These are phyloP conservation scores for Malachius bipustulatus DNA, from an alignment of 2,888 invertebrate species.

Conservation along the genomic window DNA sequence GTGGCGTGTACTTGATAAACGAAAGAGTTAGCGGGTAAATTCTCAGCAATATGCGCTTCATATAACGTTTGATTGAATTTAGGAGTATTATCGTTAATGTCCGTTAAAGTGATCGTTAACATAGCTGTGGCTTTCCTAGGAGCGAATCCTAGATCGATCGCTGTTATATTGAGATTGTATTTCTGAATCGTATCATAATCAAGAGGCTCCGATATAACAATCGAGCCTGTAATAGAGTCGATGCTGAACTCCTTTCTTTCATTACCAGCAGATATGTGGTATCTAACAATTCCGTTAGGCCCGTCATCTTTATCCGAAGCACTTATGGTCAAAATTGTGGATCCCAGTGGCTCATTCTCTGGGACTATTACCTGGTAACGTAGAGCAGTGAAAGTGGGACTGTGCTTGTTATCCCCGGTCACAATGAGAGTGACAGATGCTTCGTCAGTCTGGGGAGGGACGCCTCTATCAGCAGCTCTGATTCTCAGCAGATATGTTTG, in stretches of 20 bases:
- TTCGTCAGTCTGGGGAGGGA: constrained; percentile 73
- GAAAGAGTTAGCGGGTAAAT: constrained; percentile 60
- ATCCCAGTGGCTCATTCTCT: constrained; percentile 80
- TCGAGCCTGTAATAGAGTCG: constrained; percentile 61
- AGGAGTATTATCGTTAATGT: constrained; percentile 90
- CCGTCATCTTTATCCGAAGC: constrained; percentile 80
- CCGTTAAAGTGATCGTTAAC: constrained; percentile 75
- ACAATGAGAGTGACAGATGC: constrained; percentile 61
- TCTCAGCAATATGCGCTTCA: constrained; percentile 71
- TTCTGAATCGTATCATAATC: constrained; percentile 81
- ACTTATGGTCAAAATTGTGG: constrained; percentile 70
- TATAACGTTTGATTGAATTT: constrained; percentile 67
- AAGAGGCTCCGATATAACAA: constrained; percentile 65
- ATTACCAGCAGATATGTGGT: constrained; percentile 75
- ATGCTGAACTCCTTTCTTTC: constrained; percentile 69
- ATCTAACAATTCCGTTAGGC: constrained; percentile 80
- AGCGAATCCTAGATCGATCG: constrained; percentile 74
- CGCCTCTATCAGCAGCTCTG: constrained; percentile 75
- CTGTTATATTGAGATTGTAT: constrained; percentile 78
- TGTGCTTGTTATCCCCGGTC: constrained; percentile 70
- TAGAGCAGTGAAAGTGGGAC: constrained; percentile 71
- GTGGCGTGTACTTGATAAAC: constrained; percentile 65
- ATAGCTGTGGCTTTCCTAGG: constrained; percentile 65
- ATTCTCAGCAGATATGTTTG: constrained; percentile 56
- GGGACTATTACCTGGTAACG: constrained; percentile 85